A percentile compares a stretch with the other conserved stretches of the same genome.
phyloP scores from a whole-genome alignment of 1,140 invertebrate species.

The Asobara japonica region DNA sequence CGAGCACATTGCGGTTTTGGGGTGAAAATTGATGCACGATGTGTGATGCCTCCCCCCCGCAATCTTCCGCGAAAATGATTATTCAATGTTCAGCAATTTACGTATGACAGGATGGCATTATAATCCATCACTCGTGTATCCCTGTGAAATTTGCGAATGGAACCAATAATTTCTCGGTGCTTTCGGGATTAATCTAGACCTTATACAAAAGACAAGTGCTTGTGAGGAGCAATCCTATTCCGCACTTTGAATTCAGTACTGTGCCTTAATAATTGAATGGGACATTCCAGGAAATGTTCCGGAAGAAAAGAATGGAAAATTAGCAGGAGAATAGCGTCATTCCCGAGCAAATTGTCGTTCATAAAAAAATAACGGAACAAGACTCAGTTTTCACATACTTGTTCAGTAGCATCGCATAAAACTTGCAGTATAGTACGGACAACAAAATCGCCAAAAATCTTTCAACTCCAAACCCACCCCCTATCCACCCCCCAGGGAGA shows the following conservation, averaged over 20 bases:
- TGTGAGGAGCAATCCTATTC: no score
- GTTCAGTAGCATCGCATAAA: no score
- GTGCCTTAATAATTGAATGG: background rate
- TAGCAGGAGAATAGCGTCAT: no score
- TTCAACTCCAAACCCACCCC: no score
- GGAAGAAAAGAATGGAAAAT: background rate
- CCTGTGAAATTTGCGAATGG: background rate
- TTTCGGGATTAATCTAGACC: background rate
- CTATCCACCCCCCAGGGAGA: no score
- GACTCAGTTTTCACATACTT: no score
- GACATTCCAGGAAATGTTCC: background rate
- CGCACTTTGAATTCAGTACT: background rate
- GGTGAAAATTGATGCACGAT: background rate
- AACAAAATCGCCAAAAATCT: no score
- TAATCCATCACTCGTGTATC: background rate
- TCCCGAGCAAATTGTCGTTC: no score
- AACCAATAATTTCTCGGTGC: background rate
- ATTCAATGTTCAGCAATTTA: conserved; percentile 1
- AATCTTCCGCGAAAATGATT: conserved; percentile 10
- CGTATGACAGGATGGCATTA: background rate
- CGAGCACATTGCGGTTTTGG: background rate
- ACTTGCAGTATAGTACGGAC: no score
- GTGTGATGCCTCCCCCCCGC: background rate
- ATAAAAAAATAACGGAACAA: no score
- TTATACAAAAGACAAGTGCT: background rate